Percentiles rank a stretch among this genome's conserved stretches.
Conservation (phyloP, 2,888 invertebrate species). For the Agonum fuliginosum region DNA sequence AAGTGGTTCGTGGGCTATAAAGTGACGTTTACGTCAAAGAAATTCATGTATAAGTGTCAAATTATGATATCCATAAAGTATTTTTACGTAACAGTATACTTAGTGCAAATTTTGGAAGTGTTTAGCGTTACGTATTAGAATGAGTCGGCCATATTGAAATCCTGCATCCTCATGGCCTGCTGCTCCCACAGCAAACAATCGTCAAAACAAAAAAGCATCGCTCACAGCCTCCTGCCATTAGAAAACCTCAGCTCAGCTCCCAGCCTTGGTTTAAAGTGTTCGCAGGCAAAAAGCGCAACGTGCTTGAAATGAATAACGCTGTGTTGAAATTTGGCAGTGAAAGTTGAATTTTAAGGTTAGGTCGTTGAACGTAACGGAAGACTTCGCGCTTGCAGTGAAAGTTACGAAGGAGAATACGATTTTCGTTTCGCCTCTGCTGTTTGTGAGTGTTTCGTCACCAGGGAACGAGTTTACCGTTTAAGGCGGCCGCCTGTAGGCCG, state of each 20-base stretch:
- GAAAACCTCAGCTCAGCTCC: neutral
- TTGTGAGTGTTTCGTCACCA: slow-evolving; percentile 52
- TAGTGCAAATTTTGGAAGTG: too few species aligned
- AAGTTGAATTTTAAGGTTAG: slow-evolving; percentile 60
- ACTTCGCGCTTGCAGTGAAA: slow-evolving; percentile 49
- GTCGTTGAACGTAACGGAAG: slow-evolving; percentile 60
- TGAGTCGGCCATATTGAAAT: too few species aligned
- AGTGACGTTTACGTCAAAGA: too few species aligned
- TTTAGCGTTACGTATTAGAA: too few species aligned
- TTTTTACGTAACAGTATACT: too few species aligned
- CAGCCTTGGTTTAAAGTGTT: slow-evolving; percentile 23
- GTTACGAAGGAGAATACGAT: slow-evolving; percentile 19
- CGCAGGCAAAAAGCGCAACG: neutral
- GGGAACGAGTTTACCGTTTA: slow-evolving; percentile 54
- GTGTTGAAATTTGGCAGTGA: slow-evolving; percentile 59
- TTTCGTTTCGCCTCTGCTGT: slow-evolving; percentile 23
- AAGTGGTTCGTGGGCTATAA: too few species aligned
- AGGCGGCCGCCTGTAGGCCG: slow-evolving; percentile 44
- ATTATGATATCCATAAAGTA: too few species aligned
- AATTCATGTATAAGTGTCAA: too few species aligned
- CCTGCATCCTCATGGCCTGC: neutral
- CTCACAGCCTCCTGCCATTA: neutral
- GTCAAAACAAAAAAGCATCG: neutral
- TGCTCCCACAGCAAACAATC: neutral
- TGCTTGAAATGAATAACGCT: slow-evolving; percentile 9